These are phyloP conservation scores for Isurus oxyrinchus DNA, from an alignment of 2,113 vertebrate species.

Conservation along the genomic window DNA sequence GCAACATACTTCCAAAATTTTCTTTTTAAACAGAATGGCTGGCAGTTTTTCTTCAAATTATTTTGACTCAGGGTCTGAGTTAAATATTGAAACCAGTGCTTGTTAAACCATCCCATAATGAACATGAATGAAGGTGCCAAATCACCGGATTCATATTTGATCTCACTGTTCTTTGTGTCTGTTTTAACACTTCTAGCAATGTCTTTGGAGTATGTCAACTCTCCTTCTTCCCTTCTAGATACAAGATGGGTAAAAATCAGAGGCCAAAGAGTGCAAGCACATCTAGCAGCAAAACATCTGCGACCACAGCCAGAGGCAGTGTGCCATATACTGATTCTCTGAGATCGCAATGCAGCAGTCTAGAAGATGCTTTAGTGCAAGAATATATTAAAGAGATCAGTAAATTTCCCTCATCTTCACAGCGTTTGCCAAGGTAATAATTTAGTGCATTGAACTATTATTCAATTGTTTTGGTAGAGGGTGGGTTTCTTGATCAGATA, in stretches of 20 bases:
- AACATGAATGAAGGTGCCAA: neutral
- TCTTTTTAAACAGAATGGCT: neutral
- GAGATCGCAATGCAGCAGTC: conserved; percentile 38
- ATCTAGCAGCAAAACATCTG: conserved; percentile 39
- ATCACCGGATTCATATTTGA: neutral
- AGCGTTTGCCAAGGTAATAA: conserved; percentile 43
- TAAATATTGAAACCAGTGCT: neutral
- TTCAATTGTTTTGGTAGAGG: neutral
- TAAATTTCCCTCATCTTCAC: conserved; percentile 29
- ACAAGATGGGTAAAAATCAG: conserved; percentile 44
- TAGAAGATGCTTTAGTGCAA: conserved; percentile 41
- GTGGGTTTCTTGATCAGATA: neutral
- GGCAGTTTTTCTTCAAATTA: neutral
- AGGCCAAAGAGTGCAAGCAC: conserved; percentile 41
- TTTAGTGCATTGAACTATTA: neutral
- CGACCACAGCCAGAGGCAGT: conserved; percentile 1
- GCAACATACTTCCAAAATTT: neutral
- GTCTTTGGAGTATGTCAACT: neutral
- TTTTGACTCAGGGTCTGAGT: neutral
- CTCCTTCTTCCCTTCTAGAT: conserved; percentile 39
- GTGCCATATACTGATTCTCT: conserved; percentile 40
- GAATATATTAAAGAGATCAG: conserved; percentile 40
- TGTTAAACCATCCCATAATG: neutral
- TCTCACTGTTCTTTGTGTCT: neutral
- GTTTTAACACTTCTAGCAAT: neutral